Evolutionary conservation across 2,888 invertebrate species (phyloP), one percentile per base, ranked within the genome.

Genomic region (Tholera decimalis): DNA sequence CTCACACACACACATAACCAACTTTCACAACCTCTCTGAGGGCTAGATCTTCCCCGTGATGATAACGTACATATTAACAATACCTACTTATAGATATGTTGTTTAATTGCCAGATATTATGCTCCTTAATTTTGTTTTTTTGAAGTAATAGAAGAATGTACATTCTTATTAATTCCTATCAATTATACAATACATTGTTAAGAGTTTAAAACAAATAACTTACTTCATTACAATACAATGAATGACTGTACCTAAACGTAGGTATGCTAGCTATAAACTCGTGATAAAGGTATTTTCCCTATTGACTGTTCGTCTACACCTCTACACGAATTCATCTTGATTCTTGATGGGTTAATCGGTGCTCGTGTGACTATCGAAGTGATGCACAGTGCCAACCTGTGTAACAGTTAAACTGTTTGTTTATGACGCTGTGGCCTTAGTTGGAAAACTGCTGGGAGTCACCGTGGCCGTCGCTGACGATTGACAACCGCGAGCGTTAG

Each of bases 401-500:
- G 44, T 50, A 35, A 33, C 18, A 22, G 39, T 51, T 41, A 33
- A 56, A 54, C 26, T 46, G 30, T 50, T 77, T 24, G 28, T 46
- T 54, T 60, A 37, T 70, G 54, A 73, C 44, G 37, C 20, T 13
- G 49, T 61, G 50, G 58, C 47, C 18, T 35, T 61, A 60, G 57
- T 58, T 62, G 76, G 37, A 73, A 79, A 76, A 70, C 67, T 51
- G 63, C 41, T 66, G 46, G 28, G 37, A 67, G 59, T 30, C 41
- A 22, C 18, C 43, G 47, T 63, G 33, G 30, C 50, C 41, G 43
- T 59, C 39, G 37, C 49, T 59, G 39, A 28, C 57, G 56, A 57
- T 74, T 70, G 74, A 68, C 68, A 73, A 49, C 44, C 56, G 54
- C 51, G 49, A 69, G 67, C 62, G 56, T 80, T 85, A 89, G 91